Evolutionary conservation across 2,888 invertebrate genomes (phyloP).

Genomic region (Cryptocephalus primarius): DNA sequence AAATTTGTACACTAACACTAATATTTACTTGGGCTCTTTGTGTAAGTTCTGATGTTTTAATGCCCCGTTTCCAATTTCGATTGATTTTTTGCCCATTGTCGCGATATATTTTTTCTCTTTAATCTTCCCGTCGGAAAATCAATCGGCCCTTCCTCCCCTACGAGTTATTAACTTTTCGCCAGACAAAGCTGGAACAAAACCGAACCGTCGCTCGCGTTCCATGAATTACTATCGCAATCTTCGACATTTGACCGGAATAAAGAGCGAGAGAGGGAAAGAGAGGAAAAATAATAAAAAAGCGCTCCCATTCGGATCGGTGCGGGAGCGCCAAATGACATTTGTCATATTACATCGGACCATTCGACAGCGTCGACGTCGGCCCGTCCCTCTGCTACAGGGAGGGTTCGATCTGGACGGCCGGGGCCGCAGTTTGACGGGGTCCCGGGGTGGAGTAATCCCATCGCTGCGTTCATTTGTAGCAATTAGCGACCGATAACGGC

Average conservation of each 20-base stretch:
- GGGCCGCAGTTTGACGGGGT: slow-evolving; percentile 9
- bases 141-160: neutral
- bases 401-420: slow-evolving; percentile 4
- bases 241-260: slow-evolving; percentile 23
- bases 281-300: slow-evolving; percentile 5
- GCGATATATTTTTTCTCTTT: too few species aligned
- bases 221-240: slow-evolving; percentile 21
- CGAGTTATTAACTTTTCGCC: slow-evolving; percentile 5
- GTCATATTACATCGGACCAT: slow-evolving; percentile 22
- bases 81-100: too few species aligned
- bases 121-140: too few species aligned
- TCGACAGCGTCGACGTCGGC: neutral
- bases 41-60: too few species aligned
- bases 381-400: neutral
- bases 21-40: too few species aligned
- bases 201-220: slow-evolving; percentile 13
- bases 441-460: slow-evolving; percentile 28
- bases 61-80: too few species aligned
- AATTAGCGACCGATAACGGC: slow-evolving; percentile 32
- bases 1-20: too few species aligned
- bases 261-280: neutral
- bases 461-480: slow-evolving; percentile 34
- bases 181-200: slow-evolving; percentile 5
- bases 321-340: slow-evolving; percentile 26
- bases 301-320: slow-evolving; percentile 23